Conservation (phyloP, 2,888 invertebrate genomes). For the Hedya salicella region DNA sequence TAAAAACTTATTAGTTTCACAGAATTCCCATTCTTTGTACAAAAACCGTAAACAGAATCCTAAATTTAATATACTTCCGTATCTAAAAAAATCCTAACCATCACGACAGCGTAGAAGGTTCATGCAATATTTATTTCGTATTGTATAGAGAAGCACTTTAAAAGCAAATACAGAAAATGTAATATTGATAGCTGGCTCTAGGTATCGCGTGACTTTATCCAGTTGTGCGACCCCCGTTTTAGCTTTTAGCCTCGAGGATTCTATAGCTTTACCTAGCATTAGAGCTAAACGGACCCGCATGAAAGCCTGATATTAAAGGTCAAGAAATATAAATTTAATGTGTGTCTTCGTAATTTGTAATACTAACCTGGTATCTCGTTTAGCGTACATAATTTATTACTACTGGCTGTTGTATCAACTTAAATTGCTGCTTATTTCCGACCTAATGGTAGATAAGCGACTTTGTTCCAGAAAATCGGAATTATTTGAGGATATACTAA, state of each 20-base stretch:
- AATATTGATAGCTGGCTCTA: slow-evolving; percentile 35
- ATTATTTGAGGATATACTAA: background rate
- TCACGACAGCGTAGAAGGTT: slow-evolving; percentile 11
- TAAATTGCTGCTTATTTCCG: slow-evolving; percentile 10
- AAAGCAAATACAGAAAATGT: slow-evolving; percentile 39
- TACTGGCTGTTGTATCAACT: slow-evolving; percentile 1
- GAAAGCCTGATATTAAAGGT: slow-evolving; percentile 6
- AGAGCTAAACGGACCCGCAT: slow-evolving; percentile 9
- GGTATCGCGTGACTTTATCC: slow-evolving; percentile 34
- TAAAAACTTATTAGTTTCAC: background rate
- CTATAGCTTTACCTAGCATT: slow-evolving; percentile 6
- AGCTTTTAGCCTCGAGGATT: slow-evolving; percentile 30
- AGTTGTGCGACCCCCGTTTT: slow-evolving; percentile 33
- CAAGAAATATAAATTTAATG: background rate
- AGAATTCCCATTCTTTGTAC: background rate
- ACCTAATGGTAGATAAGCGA: background rate
- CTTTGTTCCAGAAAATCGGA: background rate
- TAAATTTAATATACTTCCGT: slow-evolving; percentile 8
- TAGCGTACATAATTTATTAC: slow-evolving; percentile 9
- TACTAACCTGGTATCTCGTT: background rate
- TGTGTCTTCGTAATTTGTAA: background rate
- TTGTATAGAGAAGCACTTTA: slow-evolving; percentile 34
- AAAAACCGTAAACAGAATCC: background rate
- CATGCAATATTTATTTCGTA: slow-evolving; percentile 35
- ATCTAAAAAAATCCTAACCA: slow-evolving; percentile 12